Percentiles rank a stretch among this genome's conserved stretches.
Conservation (phyloP, 2,797 vertebrate species). For the Echeneis naucrates region DNA sequence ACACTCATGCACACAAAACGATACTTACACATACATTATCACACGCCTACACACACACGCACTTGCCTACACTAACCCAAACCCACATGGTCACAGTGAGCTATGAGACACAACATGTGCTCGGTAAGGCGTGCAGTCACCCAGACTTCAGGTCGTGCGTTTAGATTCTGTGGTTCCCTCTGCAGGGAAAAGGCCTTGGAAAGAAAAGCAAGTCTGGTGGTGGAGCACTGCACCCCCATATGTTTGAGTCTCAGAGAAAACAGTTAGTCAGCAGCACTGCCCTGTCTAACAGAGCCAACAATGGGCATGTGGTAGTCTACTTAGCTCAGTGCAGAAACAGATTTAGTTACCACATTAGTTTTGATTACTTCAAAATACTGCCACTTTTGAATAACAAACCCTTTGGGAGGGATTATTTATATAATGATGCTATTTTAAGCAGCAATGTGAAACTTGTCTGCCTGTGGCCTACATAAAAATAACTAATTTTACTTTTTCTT, state of each 20-base stretch:
- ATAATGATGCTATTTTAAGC: constrained; percentile 37
- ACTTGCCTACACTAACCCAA: constrained; percentile 68
- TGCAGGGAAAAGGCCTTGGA: constrained; percentile 67
- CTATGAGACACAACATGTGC: constrained; percentile 79
- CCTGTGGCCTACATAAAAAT: constrained; percentile 12
- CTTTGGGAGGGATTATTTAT: constrained; percentile 29
- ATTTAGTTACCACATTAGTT: constrained; percentile 62
- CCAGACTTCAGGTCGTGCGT: constrained; percentile 65
- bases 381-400: constrained; percentile 54
- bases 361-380: constrained; percentile 47
- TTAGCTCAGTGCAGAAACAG: constrained; percentile 49
- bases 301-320: constrained; percentile 59
- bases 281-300: constrained; percentile 46
- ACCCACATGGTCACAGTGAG: constrained; percentile 76
- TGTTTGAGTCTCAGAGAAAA: constrained; percentile 71
- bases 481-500: constrained; percentile 4
- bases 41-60: constrained; percentile 41
- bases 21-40: constrained; percentile 54
- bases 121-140: constrained; percentile 69
- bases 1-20: constrained; percentile 38
- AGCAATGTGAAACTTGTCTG: constrained; percentile 45
- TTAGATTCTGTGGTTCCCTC: constrained; percentile 73
- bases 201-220: constrained; percentile 74
- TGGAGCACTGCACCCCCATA: constrained; percentile 58
- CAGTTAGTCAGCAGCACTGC: constrained; percentile 69